Percentiles rank a stretch among this genome's conserved stretches.
phyloP scores from a whole-genome alignment of 2,888 invertebrate genomes.

The Leucozona laternaria region DNA sequence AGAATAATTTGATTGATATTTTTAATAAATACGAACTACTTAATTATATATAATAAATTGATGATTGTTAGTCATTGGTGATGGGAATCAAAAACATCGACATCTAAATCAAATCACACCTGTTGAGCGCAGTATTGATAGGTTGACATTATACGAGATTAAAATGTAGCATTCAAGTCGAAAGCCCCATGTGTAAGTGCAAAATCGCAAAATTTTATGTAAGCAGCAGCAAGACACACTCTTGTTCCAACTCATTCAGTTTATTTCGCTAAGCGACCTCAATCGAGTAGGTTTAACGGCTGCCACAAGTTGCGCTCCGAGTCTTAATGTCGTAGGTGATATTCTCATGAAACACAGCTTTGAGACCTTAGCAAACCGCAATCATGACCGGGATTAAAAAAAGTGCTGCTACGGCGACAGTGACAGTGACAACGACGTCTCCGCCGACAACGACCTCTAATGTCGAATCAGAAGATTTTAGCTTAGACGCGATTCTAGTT shows the following conservation, averaged over 20 bases:
- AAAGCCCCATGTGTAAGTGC: background rate
- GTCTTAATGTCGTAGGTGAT: slow-evolving; percentile 13
- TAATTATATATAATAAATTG: background rate
- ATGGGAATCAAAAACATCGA: background rate
- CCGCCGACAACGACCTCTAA: background rate
- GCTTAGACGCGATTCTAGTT: slow-evolving; percentile 80
- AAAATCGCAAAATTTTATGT: slow-evolving; percentile 3
- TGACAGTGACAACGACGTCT: background rate
- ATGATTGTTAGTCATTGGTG: background rate
- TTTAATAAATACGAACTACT: background rate
- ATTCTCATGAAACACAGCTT: slow-evolving; percentile 21
- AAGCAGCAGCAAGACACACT: background rate
- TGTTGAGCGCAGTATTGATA: background rate
- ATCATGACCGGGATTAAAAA: slow-evolving; percentile 52
- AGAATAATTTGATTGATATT: background rate
- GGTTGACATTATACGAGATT: background rate
- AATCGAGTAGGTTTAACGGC: slow-evolving; percentile 44
- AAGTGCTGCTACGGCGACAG: slow-evolving; percentile 27
- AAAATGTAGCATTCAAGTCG: background rate
- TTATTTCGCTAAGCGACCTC: slow-evolving; percentile 52
- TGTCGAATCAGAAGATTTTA: slow-evolving; percentile 77
- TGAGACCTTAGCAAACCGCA: background rate
- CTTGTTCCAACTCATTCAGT: slow-evolving; percentile 32
- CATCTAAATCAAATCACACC: slow-evolving; percentile 9
- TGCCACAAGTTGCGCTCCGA: slow-evolving; percentile 33